Conservation (phyloP, 2,888 invertebrate genomes). For the Drosophila paranaensis region DNA sequence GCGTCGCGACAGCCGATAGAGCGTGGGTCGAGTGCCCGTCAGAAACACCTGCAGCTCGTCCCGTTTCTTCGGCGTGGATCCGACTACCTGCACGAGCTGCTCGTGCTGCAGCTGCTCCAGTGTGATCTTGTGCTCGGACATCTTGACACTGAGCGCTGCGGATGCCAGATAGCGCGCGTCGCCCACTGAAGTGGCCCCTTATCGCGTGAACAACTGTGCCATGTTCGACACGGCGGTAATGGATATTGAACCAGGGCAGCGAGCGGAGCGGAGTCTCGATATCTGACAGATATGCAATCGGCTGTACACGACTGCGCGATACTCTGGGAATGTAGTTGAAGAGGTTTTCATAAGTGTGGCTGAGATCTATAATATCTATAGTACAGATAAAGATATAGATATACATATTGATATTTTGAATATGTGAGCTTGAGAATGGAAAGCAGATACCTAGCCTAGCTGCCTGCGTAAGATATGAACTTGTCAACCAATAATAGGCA, state of each 20-base stretch:
- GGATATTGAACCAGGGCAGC: background rate
- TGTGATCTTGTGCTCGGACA: slow-evolving; percentile 53
- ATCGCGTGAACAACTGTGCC: slow-evolving; percentile 13
- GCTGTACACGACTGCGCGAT: background rate
- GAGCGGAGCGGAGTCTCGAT: too few relatives aligned
- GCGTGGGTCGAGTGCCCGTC: slow-evolving; percentile 11
- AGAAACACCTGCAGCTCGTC: slow-evolving; percentile 31
- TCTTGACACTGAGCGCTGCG: slow-evolving; percentile 40
- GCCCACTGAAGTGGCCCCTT: slow-evolving; percentile 26
- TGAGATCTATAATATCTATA: too few relatives aligned
- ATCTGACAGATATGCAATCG: background rate
- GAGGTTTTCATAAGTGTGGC: too few relatives aligned
- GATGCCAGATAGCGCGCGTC: background rate
- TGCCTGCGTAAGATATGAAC: too few relatives aligned
- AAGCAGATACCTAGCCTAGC: too few relatives aligned
- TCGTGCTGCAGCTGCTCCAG: slow-evolving; percentile 32
- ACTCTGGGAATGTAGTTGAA: too few relatives aligned
- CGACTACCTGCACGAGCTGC: background rate
- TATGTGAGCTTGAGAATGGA: too few relatives aligned
- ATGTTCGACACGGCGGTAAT: background rate
- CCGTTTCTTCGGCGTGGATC: slow-evolving; percentile 8
- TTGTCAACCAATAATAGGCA: too few relatives aligned
- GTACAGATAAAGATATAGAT: too few relatives aligned
- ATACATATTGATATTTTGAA: too few relatives aligned
- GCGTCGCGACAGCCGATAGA: slow-evolving; percentile 22